Base-by-base conservation (phyloP, 2,888 invertebrate species). In the Drosophila robusta region DNA sequence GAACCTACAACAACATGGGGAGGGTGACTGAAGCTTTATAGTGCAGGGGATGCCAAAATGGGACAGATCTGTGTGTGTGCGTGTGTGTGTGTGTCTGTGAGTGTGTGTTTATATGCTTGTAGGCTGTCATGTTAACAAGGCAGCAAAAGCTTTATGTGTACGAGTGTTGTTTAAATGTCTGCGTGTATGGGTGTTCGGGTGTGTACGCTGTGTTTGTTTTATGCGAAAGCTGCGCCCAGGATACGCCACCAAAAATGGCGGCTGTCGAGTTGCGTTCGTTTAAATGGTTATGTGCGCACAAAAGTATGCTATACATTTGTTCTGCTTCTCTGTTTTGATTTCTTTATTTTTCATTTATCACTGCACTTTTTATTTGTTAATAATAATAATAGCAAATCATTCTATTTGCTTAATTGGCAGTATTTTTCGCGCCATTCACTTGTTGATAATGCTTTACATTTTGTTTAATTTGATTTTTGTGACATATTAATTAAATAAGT, bases 101-200 rank as follows among this genome's bases (percentile, higher is more conserved):
- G 70, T 71, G 70, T 52, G 71, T 79, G 87, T 81, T 81, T 87
- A 87, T 87, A 56, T 89, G 87, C 85, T 75, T 89, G 89, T 87
- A 85, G 87, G 87, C 86, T 89, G 87, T 87, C 87, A 87, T 87
- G 87, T 87, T 84, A 89, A 87, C 86, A 87, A 84, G 85, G 74
- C 78, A 68, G 66, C 63, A 74, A 78, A 70, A 73, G 78, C 87
- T 84, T 77, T 78, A 69, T 60, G 47, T 69, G 64, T 67, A 16
- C 57, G 34, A n/a, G 44, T 41, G 41, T 50, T 49, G 32, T 52
- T 34, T 41, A 22, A 54, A 38, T 56, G 55, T 47, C 39, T 44
- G 16, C 39, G 54, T 76, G 52, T 54, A 51, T 68, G 67, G 78
- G 54, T 76, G 52, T 54, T 50, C 67, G 67, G 78, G 76, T 73